A percentile compares a stretch with the other conserved stretches of the same genome.
Evolutionary conservation across 2,888 invertebrate species (phyloP).

Genomic region (Cotesia congregata): DNA sequence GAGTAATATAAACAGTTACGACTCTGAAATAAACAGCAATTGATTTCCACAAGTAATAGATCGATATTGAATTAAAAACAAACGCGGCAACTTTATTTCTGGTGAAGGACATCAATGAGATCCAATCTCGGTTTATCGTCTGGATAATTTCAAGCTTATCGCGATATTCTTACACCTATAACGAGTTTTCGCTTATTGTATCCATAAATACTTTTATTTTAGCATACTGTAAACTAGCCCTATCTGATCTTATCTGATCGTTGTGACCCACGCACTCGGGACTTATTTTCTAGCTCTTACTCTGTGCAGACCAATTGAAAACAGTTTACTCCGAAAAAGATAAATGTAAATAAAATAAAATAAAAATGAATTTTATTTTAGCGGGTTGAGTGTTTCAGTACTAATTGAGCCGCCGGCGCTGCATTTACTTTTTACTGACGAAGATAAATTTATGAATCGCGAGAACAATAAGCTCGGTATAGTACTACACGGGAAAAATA

Average conservation of each 20-base stretch:
- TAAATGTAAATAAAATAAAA: neutral
- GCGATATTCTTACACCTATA: neutral
- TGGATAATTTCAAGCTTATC: neutral
- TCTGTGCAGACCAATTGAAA: neutral
- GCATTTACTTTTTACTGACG: neutral
- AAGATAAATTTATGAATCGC: neutral
- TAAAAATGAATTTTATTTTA: no score
- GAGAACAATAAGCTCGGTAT: neutral
- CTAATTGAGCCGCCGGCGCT: neutral
- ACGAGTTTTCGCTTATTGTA: slow-evolving; percentile 4
- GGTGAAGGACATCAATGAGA: slow-evolving; percentile 38
- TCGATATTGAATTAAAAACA: slow-evolving; percentile 43
- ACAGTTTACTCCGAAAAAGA: neutral
- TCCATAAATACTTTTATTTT: neutral
- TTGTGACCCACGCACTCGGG: neutral
- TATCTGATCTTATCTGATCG: neutral
- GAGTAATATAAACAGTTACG: slow-evolving; percentile 24
- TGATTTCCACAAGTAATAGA: slow-evolving; percentile 44
- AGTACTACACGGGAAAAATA: neutral
- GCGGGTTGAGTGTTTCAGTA: neutral
- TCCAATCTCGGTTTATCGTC: slow-evolving; percentile 37
- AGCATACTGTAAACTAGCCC: neutral
- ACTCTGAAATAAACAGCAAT: slow-evolving; percentile 23
- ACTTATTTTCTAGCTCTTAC: neutral
- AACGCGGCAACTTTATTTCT: slow-evolving; percentile 40